These are phyloP conservation scores for Temnothorax ravouxi DNA, from an alignment of 2,888 invertebrate genomes.

Conservation along the genomic window DNA sequence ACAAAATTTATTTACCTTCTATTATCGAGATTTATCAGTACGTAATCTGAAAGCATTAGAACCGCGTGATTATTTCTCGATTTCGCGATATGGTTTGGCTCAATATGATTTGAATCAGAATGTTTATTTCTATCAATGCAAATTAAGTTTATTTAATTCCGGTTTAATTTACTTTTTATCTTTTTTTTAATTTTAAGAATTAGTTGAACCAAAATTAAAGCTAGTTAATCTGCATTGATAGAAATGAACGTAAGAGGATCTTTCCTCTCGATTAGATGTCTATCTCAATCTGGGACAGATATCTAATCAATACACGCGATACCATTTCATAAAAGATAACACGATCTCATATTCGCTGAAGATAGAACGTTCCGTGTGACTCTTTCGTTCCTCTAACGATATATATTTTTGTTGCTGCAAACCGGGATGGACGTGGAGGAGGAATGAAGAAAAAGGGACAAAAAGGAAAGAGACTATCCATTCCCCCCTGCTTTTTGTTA, in stretches of 20 bases:
- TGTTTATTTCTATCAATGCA: no score
- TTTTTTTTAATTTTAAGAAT: no score
- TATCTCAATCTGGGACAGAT: background rate
- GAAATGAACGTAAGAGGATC: background rate
- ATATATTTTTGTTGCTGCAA: slow-evolving; percentile 14
- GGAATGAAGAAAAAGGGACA: background rate
- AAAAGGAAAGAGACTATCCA: slow-evolving; percentile 23
- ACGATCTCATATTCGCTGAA: background rate
- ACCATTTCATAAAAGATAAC: background rate
- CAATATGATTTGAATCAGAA: background rate
- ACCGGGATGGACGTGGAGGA: background rate
- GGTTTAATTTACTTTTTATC: no score
- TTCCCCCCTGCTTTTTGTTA: slow-evolving; percentile 37
- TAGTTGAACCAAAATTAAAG: no score
- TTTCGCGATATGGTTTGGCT: no score
- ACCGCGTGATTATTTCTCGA: background rate
- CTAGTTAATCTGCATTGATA: no score
- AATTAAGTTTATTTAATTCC: no score
- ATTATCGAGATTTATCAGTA: background rate
- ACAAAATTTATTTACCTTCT: background rate
- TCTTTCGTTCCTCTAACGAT: background rate
- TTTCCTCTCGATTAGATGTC: background rate
- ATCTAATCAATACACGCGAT: background rate
- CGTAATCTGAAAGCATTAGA: background rate
- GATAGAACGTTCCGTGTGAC: background rate